Evolutionary conservation across 2,113 vertebrate species (phyloP).

Genomic region (Isichthys henryi): DNA sequence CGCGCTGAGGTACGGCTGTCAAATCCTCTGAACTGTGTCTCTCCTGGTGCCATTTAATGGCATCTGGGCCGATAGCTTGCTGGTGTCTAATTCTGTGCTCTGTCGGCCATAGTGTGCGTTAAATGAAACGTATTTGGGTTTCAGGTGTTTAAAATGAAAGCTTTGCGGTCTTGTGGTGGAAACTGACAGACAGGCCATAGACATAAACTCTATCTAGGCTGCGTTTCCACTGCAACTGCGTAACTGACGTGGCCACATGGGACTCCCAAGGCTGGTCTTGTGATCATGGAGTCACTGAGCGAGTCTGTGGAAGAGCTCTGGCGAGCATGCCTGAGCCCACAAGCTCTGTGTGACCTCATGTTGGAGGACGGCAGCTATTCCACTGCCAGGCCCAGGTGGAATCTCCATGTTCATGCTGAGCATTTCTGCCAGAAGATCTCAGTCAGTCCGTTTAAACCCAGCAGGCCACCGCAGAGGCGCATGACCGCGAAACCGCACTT

Average conservation of each 20-base stretch:
- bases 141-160: background rate
- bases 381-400: background rate
- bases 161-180: background rate
- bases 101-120: background rate
- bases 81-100: background rate
- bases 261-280: background rate
- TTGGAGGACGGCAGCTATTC: background rate
- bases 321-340: background rate
- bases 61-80: background rate
- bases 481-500: background rate
- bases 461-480: background rate
- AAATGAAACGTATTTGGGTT: background rate
- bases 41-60: background rate
- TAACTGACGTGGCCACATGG: too few relatives aligned
- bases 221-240: background rate
- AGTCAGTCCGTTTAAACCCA: background rate
- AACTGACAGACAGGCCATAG: background rate
- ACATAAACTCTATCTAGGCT: background rate
- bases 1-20: constrained; percentile 78
- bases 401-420: background rate
- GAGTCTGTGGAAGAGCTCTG: background rate
- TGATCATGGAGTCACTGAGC: background rate
- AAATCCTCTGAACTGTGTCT: background rate
- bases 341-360: background rate
- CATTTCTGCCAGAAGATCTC: background rate